These are phyloP conservation scores for Drosophila guanche DNA, from an alignment of 1,140 invertebrate genomes.

Conservation along the genomic window DNA sequence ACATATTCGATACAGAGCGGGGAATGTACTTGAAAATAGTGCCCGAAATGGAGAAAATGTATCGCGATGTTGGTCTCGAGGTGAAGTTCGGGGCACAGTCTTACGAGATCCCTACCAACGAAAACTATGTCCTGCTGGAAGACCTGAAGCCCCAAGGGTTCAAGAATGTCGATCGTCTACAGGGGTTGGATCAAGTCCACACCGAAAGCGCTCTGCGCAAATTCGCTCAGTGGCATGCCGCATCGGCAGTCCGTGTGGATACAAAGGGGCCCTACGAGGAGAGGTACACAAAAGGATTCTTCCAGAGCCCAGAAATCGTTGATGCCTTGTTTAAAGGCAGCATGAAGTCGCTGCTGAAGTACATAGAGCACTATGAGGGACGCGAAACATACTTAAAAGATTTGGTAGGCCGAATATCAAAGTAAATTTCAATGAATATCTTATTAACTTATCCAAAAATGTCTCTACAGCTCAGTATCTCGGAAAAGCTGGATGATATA, in stretches of 20 bases:
- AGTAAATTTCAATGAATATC: not conserved
- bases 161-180: constrained; percentile 84
- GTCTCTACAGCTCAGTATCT: constrained; percentile 11
- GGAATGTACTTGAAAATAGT: constrained; percentile 60
- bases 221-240: constrained; percentile 86
- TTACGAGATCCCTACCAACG: constrained; percentile 37
- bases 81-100: constrained; percentile 66
- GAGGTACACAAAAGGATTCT: constrained; percentile 30
- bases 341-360: constrained; percentile 4
- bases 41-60: constrained; percentile 65
- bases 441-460: not conserved
- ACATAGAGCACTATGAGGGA: constrained; percentile 39
- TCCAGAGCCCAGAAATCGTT: constrained; percentile 5
- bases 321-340: constrained; percentile 15
- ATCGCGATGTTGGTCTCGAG: constrained; percentile 66
- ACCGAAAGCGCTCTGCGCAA: constrained; percentile 84
- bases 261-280: constrained; percentile 80
- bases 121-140: constrained; percentile 84
- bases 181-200: constrained; percentile 84
- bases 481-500: constrained; percentile 29
- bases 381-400: constrained; percentile 51
- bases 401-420: constrained; percentile 50
- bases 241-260: constrained; percentile 79
- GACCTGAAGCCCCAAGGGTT: constrained; percentile 84
- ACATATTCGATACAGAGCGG: constrained; percentile 59